Evolutionary conservation across 2,797 vertebrate species (phyloP).

Genomic region (Astyanax mexicanus): DNA sequence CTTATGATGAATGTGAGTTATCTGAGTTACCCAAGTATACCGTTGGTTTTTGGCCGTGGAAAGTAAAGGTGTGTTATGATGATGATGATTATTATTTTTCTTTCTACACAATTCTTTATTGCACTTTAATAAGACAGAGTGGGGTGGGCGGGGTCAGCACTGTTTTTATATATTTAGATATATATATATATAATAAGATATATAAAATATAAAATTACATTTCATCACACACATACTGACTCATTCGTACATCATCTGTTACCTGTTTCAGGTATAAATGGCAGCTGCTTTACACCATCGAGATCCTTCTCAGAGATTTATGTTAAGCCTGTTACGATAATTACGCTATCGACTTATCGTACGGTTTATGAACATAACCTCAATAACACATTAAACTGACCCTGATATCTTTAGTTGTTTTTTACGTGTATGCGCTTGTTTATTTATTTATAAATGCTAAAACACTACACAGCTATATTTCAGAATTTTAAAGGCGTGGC

Average conservation of each 20-base stretch:
- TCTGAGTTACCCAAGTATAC: slow-evolving; percentile 30
- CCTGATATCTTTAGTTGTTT: too few relatives aligned
- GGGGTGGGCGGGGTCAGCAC: slow-evolving; percentile 73
- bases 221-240: slow-evolving; percentile 23
- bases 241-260: too few relatives aligned
- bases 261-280: slow-evolving; percentile 81
- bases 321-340: too few relatives aligned
- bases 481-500: too few relatives aligned
- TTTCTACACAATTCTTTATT: slow-evolving; percentile 38
- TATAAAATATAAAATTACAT: slow-evolving; percentile 47
- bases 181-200: too few relatives aligned
- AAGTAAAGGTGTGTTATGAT: slow-evolving; percentile 41
- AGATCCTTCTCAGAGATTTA: slow-evolving; percentile 22
- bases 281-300: slow-evolving; percentile 79
- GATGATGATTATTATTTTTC: too few relatives aligned
- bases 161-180: slow-evolving; percentile 67
- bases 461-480: too few relatives aligned
- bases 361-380: too few relatives aligned
- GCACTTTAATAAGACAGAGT: slow-evolving; percentile 51
- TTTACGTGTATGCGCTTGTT: too few relatives aligned
- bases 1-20: slow-evolving; percentile 19
- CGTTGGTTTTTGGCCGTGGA: slow-evolving; percentile 32
- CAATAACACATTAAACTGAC: too few relatives aligned
- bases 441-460: too few relatives aligned
- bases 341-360: too few relatives aligned